Evolutionary conservation across 2,797 vertebrate genomes (phyloP).

Genomic region (Pampus argenteus): DNA sequence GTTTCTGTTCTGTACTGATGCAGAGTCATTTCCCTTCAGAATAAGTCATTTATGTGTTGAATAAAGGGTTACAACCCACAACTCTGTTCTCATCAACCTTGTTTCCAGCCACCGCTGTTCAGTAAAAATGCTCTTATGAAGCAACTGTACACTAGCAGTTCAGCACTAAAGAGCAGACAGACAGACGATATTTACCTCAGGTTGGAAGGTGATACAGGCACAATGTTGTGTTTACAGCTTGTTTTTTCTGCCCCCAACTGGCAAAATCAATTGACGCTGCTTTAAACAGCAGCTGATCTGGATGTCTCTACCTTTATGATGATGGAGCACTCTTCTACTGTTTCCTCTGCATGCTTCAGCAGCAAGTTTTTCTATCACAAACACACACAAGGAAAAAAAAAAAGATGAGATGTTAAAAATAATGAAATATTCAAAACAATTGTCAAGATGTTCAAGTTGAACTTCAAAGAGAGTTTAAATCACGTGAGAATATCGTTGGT

Average conservation of each 20-base stretch:
- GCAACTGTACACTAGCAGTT: no score
- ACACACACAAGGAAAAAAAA: neutral
- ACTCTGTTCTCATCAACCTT: no score
- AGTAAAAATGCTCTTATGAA: no score
- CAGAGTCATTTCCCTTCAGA: neutral
- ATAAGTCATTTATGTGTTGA: neutral
- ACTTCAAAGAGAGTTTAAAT: neutral
- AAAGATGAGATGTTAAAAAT: neutral
- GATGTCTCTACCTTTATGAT: conserved; percentile 62
- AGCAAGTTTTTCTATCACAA: conserved; percentile 55
- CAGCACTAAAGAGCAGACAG: no score
- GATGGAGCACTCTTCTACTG: conserved; percentile 50
- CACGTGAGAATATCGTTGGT: conserved; percentile 6
- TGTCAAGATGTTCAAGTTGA: neutral
- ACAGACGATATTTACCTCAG: no score
- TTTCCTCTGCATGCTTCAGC: conserved; percentile 56
- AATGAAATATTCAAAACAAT: neutral
- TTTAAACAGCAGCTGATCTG: neutral
- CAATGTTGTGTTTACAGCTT: no score
- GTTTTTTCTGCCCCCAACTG: neutral
- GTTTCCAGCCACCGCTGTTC: no score
- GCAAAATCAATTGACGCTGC: neutral
- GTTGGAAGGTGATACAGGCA: no score
- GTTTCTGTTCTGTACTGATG: neutral
- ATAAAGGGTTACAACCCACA: no score